phyloP scores from a whole-genome alignment of 2,797 vertebrate genomes.

The Heteromormyrus szaboi region DNA sequence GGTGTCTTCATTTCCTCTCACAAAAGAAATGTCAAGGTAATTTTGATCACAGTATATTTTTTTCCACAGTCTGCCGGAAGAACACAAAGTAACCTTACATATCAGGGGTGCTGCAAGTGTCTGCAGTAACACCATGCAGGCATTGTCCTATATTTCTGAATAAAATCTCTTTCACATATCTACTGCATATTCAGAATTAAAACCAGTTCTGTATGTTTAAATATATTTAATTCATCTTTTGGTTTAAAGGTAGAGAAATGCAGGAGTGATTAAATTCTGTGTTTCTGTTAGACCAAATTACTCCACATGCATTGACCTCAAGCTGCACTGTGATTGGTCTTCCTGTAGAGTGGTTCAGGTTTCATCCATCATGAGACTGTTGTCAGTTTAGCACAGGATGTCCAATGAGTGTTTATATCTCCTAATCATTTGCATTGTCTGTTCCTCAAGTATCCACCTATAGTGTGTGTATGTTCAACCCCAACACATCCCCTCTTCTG shows the following conservation, averaged over 20 bases:
- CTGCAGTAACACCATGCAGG: neutral
- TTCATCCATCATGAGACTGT: neutral
- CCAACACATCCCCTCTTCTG: neutral
- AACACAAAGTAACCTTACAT: neutral
- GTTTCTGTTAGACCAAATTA: neutral
- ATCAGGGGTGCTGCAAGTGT: neutral
- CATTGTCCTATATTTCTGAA: neutral
- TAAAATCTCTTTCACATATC: neutral
- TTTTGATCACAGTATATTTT: neutral
- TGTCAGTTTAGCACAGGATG: neutral
- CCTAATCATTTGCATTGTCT: neutral
- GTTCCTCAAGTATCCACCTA: neutral
- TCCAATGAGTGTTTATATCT: neutral
- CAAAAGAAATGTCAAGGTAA: conserved; percentile 7
- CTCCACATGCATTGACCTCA: neutral
- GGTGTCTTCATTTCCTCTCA: neutral
- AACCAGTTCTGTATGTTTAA: neutral
- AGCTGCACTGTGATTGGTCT: neutral
- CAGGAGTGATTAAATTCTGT: neutral
- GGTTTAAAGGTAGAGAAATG: neutral
- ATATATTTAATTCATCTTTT: neutral
- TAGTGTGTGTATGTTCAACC: neutral
- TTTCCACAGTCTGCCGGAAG: neutral
- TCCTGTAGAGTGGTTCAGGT: neutral
- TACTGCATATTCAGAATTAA: neutral